Conservation (phyloP, 2,888 invertebrate genomes). For the Trisateles emortualis region DNA sequence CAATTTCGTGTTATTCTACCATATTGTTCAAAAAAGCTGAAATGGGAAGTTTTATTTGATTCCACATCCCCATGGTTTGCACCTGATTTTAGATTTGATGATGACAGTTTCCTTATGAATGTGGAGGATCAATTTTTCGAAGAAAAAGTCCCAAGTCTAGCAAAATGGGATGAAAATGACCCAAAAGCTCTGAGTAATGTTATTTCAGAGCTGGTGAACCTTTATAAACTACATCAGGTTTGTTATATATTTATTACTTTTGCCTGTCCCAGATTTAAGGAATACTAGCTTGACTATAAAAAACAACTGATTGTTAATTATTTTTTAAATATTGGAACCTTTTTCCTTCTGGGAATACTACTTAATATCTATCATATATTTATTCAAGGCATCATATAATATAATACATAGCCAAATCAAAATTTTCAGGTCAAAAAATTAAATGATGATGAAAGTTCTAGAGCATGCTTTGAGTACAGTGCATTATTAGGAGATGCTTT, state of each 20-base stretch:
- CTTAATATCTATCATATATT: too few species aligned
- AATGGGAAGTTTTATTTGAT: slow-evolving; percentile 91
- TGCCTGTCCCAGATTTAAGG: too few species aligned
- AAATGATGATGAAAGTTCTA: slow-evolving; percentile 83
- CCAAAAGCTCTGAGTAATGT: slow-evolving; percentile 87
- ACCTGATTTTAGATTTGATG: slow-evolving; percentile 92
- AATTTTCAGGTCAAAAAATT: slow-evolving; percentile 74
- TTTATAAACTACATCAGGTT: slow-evolving; percentile 90
- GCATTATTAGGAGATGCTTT: slow-evolving; percentile 86
- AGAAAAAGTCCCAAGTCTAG: slow-evolving; percentile 86
- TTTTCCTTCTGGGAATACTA: too few species aligned
- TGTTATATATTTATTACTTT: slow-evolving; percentile 13
- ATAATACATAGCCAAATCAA: not conserved
- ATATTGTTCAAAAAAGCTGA: slow-evolving; percentile 89
- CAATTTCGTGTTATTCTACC: slow-evolving; percentile 89
- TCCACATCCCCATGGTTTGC: slow-evolving; percentile 88
- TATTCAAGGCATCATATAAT: not conserved
- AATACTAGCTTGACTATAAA: too few species aligned
- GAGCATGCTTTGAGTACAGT: slow-evolving; percentile 88
- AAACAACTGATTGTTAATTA: too few species aligned
- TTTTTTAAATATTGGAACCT: too few species aligned
- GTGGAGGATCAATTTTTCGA: slow-evolving; percentile 85
- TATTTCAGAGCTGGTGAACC: slow-evolving; percentile 86
- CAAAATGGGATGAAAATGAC: slow-evolving; percentile 89
- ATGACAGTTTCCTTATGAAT: slow-evolving; percentile 88